Percentiles rank a stretch among this genome's conserved stretches.
Evolutionary conservation across 2,888 invertebrate species (phyloP).

Genomic region (Brenthis ino): DNA sequence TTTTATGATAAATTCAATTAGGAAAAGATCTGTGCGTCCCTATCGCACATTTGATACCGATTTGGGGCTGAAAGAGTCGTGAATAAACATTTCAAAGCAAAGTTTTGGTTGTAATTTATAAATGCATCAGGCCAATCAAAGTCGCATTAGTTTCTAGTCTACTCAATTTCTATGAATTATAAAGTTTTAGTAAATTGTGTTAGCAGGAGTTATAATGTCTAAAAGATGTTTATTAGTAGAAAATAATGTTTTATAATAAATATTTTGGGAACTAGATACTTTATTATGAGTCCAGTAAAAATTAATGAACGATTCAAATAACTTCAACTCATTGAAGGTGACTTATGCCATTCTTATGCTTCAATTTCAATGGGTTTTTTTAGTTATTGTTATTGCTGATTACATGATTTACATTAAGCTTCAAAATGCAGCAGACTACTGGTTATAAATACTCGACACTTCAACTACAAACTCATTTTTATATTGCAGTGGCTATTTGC

Average conservation of each 20-base stretch:
- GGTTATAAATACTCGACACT: no score
- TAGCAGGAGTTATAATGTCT: conserved; percentile 27
- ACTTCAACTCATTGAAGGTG: no score
- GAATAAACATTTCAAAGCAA: conserved; percentile 57
- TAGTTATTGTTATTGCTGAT: no score
- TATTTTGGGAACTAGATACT: no score
- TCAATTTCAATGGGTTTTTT: no score
- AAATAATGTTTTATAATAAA: no score
- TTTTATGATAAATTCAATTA: conserved; percentile 82
- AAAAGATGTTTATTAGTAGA: no score
- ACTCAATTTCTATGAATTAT: conserved; percentile 31
- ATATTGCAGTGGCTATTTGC: neutral
- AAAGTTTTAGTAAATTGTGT: conserved; percentile 43
- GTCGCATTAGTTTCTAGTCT: conserved; percentile 46
- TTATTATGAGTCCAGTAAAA: no score
- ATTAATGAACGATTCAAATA: no score
- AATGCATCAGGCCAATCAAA: conserved; percentile 55
- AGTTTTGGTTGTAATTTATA: conserved; percentile 60
- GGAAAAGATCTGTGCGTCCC: conserved; percentile 63
- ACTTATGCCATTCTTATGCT: no score
- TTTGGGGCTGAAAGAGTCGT: conserved; percentile 49
- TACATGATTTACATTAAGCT: no score
- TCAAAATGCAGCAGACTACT: no score
- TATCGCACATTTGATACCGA: conserved; percentile 57
- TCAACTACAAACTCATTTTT: neutral